These are phyloP conservation scores for Stichodactyla helianthus DNA, from an alignment of 64 coral and sea anemone species.

Conservation along the genomic window DNA sequence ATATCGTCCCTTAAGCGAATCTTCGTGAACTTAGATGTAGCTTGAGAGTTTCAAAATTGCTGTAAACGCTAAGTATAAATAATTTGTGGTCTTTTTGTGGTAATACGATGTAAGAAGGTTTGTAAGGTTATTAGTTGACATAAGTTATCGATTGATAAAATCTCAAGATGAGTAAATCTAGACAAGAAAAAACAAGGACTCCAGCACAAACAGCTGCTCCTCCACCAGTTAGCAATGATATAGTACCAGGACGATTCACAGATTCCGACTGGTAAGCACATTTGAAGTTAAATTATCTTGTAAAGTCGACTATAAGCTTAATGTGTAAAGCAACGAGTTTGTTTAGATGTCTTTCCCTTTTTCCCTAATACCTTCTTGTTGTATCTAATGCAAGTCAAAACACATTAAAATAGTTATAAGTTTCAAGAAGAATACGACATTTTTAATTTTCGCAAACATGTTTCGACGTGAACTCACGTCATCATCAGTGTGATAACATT, in stretches of 20 bases:
- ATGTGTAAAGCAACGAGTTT: too few relatives aligned
- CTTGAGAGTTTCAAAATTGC: neutral
- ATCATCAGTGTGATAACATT: too few relatives aligned
- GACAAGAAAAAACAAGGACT: slow-evolving; percentile 89
- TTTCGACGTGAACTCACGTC: too few relatives aligned
- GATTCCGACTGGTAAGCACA: slow-evolving; percentile 89
- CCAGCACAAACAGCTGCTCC: slow-evolving; percentile 79
- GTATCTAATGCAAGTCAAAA: too few relatives aligned
- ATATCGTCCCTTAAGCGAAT: neutral
- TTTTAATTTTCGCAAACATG: too few relatives aligned
- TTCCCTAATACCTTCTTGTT: too few relatives aligned
- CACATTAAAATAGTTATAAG: too few relatives aligned
- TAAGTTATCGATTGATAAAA: too few relatives aligned
- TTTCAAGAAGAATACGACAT: too few relatives aligned
- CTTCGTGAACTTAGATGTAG: neutral
- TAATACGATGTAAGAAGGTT: neutral
- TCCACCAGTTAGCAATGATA: slow-evolving; percentile 82
- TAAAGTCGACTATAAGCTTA: neutral
- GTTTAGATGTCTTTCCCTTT: too few relatives aligned
- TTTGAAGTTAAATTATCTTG: neutral
- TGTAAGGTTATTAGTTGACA: neutral
- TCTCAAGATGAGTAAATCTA: slow-evolving; percentile 86
- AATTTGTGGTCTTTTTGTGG: neutral
- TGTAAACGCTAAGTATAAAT: neutral
- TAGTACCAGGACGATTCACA: slow-evolving; percentile 93